Evolutionary conservation across 2,888 invertebrate genomes (phyloP), one percentile per base, ranked within the genome.

Genomic region (Xestoiulus laeticollis): DNA sequence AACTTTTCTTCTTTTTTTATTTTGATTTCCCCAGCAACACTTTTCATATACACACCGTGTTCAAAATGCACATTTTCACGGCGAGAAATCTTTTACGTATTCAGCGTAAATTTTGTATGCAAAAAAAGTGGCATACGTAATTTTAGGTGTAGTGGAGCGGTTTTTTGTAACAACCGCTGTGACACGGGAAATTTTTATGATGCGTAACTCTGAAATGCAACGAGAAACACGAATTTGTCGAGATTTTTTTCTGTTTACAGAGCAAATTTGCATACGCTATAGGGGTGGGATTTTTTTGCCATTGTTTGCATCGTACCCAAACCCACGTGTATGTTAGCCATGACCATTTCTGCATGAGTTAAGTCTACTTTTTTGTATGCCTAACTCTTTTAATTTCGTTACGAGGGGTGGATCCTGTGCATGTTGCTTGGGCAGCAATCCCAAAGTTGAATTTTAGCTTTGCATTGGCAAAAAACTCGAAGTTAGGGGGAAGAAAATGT

Each of bases 81-180:
- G 1, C 12, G 14, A 30, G 30, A 78, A 30, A 22, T 78, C 12
- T 78, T 78, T 26, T 26, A 68, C 68, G 68, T 68, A 68, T 68
- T 78, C 78, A 14, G 26, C 22, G 78, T 30, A 26, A 78, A 78
- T 78, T 78, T 78, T 30, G 78, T 14, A 30, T 30, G 26, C 30
- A 26, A 78, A 78, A 78, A 78, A 78, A 22, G 30, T 68, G 68
- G 26, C 68, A 68, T 68, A 26, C 78, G 78, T 78, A 78, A 30
- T 78, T 26, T 78, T 78, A 10, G 78, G 78, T 78, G 78, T 78
- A 78, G 78, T 30, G 30, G 30, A 78, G 78, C 78, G 78, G 8
- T 78, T 48, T 78, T 78, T 78, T 14, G 78, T 78, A 78, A 30
- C 78, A 78, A 78, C 78, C 78, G 78, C 78, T 78, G 78, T 30